Evolutionary conservation across 2,113 vertebrate genomes (phyloP).

Genomic region (Chaetodon trifascialis): DNA sequence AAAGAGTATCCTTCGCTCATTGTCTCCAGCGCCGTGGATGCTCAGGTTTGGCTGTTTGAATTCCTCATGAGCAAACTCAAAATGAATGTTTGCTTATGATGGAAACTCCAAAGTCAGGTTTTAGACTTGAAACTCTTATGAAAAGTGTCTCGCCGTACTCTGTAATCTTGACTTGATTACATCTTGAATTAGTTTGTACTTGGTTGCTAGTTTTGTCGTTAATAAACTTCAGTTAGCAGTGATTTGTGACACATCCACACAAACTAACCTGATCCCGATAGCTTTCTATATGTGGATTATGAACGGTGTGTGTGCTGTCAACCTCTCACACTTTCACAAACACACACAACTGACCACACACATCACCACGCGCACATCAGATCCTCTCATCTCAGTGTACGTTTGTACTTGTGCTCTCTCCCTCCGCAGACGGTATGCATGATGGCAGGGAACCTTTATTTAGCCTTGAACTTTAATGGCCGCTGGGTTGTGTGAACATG

Average conservation of each 20-base stretch:
- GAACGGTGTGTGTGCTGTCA: not conserved
- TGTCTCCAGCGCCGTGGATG: not conserved
- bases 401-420: not conserved
- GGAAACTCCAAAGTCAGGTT: not conserved
- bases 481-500: conserved; percentile 20
- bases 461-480: conserved; percentile 76
- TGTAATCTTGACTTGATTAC: not conserved
- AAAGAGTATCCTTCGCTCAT: not conserved
- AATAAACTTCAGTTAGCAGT: not conserved
- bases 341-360: conserved; percentile 7
- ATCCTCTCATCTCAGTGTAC: not conserved
- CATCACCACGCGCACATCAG: not conserved
- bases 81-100: not conserved
- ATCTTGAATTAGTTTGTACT: not conserved
- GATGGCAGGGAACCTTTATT: conserved; percentile 71
- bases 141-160: not conserved
- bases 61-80: not conserved
- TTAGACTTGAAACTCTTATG: not conserved
- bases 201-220: not conserved
- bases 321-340: not conserved
- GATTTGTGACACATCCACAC: not conserved
- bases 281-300: conserved; percentile 1
- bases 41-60: not conserved
- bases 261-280: conserved; percentile 2
- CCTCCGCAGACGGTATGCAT: conserved; percentile 24